phyloP scores from a whole-genome alignment of 2,888 invertebrate genomes.

The Piscicola geometra region DNA sequence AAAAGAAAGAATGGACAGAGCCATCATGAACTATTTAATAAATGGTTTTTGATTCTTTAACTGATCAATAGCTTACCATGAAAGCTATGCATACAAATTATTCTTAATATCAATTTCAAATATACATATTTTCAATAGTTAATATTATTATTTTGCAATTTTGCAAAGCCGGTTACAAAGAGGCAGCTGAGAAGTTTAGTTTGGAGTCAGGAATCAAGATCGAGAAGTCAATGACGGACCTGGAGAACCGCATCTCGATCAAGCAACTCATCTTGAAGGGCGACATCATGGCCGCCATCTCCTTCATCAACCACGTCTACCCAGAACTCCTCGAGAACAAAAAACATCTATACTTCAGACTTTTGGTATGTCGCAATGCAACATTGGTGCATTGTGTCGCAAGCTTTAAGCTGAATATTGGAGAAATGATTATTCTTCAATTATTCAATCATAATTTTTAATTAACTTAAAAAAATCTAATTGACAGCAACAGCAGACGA shows the following conservation, averaged over 20 bases:
- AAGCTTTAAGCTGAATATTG: no score
- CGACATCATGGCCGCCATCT: conserved; percentile 84
- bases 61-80: background rate
- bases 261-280: conserved; percentile 89
- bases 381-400: no score
- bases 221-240: conserved; percentile 71
- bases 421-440: no score
- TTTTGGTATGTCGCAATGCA: conserved; percentile 72
- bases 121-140: conserved; percentile 4
- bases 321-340: conserved; percentile 92
- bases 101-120: background rate
- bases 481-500: conserved; percentile 76
- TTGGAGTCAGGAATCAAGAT: conserved; percentile 83
- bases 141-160: background rate
- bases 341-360: conserved; percentile 87
- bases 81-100: background rate
- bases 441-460: no score
- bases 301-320: conserved; percentile 85
- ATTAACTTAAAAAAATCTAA: background rate
- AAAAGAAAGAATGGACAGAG: conserved; percentile 86
- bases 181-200: conserved; percentile 93
- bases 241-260: conserved; percentile 73
- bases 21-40: conserved; percentile 87
- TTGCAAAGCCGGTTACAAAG: conserved; percentile 63
- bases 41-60: conserved; percentile 44